phyloP scores from a whole-genome alignment of 2,888 invertebrate species.

The Operophtera brumata region DNA sequence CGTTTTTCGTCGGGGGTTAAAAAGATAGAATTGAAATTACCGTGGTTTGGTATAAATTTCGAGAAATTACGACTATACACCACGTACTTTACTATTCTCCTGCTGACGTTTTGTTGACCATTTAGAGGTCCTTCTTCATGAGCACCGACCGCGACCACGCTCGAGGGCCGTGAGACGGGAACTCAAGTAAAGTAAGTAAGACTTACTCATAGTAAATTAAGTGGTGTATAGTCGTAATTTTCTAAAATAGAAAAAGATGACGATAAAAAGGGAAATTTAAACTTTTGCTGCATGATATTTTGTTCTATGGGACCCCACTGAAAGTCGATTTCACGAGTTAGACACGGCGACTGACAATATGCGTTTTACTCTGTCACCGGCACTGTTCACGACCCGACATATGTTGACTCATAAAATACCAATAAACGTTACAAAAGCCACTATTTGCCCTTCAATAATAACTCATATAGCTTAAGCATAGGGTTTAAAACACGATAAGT shows the following conservation, averaged over 20 bases:
- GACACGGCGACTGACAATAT: conserved; percentile 77
- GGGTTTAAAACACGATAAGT: conserved; percentile 14
- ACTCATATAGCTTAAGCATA: conserved; percentile 10
- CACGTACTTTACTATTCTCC: too few relatives aligned
- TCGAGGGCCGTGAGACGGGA: too few relatives aligned
- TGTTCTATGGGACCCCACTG: conserved; percentile 54
- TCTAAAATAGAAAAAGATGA: background rate
- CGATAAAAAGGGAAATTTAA: conserved; percentile 13
- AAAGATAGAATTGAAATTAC: too few relatives aligned
- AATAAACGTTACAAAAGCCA: conserved; percentile 49
- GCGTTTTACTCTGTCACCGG: conserved; percentile 65
- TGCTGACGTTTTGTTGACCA: too few relatives aligned
- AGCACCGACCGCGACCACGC: too few relatives aligned
- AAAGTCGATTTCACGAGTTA: conserved; percentile 74
- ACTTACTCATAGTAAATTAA: too few relatives aligned
- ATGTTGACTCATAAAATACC: conserved; percentile 65
- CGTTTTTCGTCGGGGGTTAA: too few relatives aligned
- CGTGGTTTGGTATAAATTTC: too few relatives aligned
- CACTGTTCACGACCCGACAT: conserved; percentile 58
- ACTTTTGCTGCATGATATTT: conserved; percentile 18
- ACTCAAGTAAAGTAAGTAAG: too few relatives aligned
- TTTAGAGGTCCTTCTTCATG: too few relatives aligned
- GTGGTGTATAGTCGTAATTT: too few relatives aligned
- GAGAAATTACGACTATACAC: too few relatives aligned
- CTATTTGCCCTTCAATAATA: conserved; percentile 19